These are phyloP conservation scores for Cremastinae sp. DNA, from an alignment of 2,888 invertebrate species.

Conservation along the genomic window DNA sequence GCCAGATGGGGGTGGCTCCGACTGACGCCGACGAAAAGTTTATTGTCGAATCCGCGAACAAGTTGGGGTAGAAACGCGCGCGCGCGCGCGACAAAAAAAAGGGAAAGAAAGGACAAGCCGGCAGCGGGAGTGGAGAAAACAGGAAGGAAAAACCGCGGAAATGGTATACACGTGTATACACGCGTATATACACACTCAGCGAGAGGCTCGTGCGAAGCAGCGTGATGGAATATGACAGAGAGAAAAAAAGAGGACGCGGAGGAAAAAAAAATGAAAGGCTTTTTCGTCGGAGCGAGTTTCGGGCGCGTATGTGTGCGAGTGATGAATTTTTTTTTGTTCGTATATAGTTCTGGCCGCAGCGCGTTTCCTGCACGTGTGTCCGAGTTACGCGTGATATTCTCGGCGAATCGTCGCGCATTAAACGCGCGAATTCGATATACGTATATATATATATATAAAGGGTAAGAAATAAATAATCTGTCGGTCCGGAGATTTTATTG, in stretches of 20 bases:
- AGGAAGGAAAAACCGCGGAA: conserved; percentile 45
- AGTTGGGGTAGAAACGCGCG: conserved; percentile 25
- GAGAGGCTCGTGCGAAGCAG: conserved; percentile 4
- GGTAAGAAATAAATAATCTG: too few relatives aligned
- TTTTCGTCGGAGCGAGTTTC: conserved; percentile 22
- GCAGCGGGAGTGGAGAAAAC: conserved; percentile 30
- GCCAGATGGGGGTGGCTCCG: conserved; percentile 26
- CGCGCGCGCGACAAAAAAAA: conserved; percentile 18
- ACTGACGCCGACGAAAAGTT: conserved; percentile 54
- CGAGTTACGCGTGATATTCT: neutral
- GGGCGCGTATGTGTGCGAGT: conserved; percentile 11
- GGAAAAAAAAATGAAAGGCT: conserved; percentile 25
- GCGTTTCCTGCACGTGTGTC: neutral
- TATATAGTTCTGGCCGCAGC: conserved; percentile 2
- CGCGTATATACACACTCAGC: conserved; percentile 6
- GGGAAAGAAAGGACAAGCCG: conserved; percentile 16
- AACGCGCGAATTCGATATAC: too few relatives aligned
- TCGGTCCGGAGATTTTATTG: too few relatives aligned
- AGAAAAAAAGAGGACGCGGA: neutral
- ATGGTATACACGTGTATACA: conserved; percentile 10
- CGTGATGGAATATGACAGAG: conserved; percentile 1
- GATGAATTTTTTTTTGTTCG: conserved; percentile 26
- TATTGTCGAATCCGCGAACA: conserved; percentile 49
- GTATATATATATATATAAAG: too few relatives aligned
- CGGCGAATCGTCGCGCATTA: neutral